Base-by-base conservation (phyloP, 1,140 invertebrate genomes). In the Mesaphorura yosii region DNA sequence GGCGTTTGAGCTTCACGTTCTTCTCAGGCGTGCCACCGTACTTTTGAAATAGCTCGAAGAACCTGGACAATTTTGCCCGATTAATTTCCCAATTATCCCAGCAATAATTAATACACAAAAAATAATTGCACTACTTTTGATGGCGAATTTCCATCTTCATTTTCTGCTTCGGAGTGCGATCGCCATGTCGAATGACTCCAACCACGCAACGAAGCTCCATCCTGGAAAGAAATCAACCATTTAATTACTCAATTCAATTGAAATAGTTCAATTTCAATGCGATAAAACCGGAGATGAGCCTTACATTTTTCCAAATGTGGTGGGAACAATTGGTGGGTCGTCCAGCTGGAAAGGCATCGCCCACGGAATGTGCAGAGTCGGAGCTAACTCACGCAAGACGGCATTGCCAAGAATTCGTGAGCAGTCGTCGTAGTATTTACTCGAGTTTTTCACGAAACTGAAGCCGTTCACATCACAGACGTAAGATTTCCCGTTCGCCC, bases 71-170 rank as follows among this genome's bases (percentile, higher is more conserved):
- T n/a, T 7, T 20, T n/a, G 20, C 15, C 22, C 17, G 20, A 7
- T 42, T 20, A 7, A 42, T 17, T 34, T 34, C 10, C n/a, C 31
- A 34, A 10, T 34, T 34, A 10, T n/a, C 10, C 10, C 31, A 10
- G 31, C 10, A 10, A 10, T 10, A 34, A 42, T 42, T 42, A 42
- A 42, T 42, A 6, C 10, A 10, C 10, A 34, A 34, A 34, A 40
- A 50, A 20, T 76, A n/a, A n/a, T n/a, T n/a, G n/a, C n/a, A n/a
- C n/a, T 72, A 95, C 84, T 93, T 94, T 26, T 84, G 88, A 79
- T 99, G 91, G 52, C 92, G 79, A n/a, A 98, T 94, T 78, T 98
- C 93, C 64, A 99, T 92, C 73, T 98, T 98, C 94, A 99, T 98
- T 73, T 99, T 99, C 72, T 99, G 96, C 71, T 99, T 99, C 0